A percentile compares a stretch with the other conserved stretches of the same genome.
These are phyloP conservation scores for Nomada flava DNA, from an alignment of 2,888 invertebrate species.

Conservation along the genomic window DNA sequence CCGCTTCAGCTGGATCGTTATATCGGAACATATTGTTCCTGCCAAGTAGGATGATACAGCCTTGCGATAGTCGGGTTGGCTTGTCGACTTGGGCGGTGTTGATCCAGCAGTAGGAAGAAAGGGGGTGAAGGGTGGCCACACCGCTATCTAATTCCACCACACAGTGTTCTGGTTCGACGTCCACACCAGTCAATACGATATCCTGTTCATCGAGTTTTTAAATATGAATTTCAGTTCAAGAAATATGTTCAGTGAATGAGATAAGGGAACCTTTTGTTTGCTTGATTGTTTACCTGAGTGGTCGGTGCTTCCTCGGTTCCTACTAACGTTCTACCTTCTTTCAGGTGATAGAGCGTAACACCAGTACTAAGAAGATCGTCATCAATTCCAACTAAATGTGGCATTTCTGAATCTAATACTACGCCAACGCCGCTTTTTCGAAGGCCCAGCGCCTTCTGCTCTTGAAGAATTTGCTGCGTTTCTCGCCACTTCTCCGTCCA, in stretches of 20 bases:
- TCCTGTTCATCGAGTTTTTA: constrained; percentile 85
- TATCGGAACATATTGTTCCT: constrained; percentile 94
- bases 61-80: constrained; percentile 92
- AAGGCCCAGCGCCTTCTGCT: constrained; percentile 94
- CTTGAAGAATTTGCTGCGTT: constrained; percentile 94
- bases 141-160: constrained; percentile 89
- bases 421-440: constrained; percentile 95
- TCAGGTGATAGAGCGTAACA: constrained; percentile 95
- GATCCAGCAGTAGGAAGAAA: constrained; percentile 90
- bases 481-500: constrained; percentile 98
- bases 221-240: neutral
- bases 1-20: constrained; percentile 95
- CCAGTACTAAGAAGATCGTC: constrained; percentile 96
- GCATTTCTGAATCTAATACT: constrained; percentile 95
- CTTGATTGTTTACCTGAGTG: constrained; percentile 78
- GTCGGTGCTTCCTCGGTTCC: constrained; percentile 90
- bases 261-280: neutral
- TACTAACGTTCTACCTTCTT: constrained; percentile 95
- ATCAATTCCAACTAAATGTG: constrained; percentile 96
- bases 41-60: constrained; percentile 91
- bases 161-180: constrained; percentile 92
- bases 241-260: neutral
- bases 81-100: constrained; percentile 92
- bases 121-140: constrained; percentile 90
- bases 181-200: constrained; percentile 91